Evolutionary conservation across 1,140 invertebrate species (phyloP), one percentile per base, ranked within the genome.

Genomic region (Pristionchus pacificus): DNA sequence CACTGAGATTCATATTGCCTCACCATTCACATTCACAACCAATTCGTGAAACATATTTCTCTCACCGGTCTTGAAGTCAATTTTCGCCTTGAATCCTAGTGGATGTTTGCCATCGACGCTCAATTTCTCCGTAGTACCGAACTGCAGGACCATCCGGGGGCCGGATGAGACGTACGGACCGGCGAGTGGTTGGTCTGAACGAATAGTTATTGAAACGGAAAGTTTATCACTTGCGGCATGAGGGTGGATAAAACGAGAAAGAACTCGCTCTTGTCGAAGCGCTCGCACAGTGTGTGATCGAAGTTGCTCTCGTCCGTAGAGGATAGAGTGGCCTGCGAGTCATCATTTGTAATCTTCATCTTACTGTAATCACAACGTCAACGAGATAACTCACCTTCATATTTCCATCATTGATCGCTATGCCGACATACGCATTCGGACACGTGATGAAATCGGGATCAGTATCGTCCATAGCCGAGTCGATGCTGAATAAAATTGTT

Each of bases 61-160:
- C n/a, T n/a, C 19, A 49, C 38, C 38, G 27, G 81, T 83, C 66
- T 81, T 81, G 61, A 83, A 83, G 38, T 83, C 80, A 25, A 83
- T 71, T 3, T 69, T 55, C 1, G 81, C 81, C 57, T 69, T 72
- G 70, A 84, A 83, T 27, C 79, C 79, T 58, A 71, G 32, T 15
- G 79, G 74, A 29, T 69, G 28, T 19, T 62, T 15, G 10, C 65
- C 65, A 49, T 79, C 68, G 19, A 49, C 57, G 24, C 49, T 62
- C 30, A 70, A 59, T 3, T 68, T 63, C 33, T 74, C 77, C 24
- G 62, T 60, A 49, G 71, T 77, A 14, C 78, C 78, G 65, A 81
- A 83, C 24, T 83, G 75, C 19, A 83, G 27, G 1, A 84, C 80
- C 74, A 83, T 84, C 19, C 81, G 58, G 0, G 81, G 81, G 2